Percentiles rank a stretch among this genome's conserved stretches.
These are phyloP conservation scores for Dryoscopus gambensis DNA, from an alignment of 2,113 vertebrate species.

Conservation along the genomic window DNA sequence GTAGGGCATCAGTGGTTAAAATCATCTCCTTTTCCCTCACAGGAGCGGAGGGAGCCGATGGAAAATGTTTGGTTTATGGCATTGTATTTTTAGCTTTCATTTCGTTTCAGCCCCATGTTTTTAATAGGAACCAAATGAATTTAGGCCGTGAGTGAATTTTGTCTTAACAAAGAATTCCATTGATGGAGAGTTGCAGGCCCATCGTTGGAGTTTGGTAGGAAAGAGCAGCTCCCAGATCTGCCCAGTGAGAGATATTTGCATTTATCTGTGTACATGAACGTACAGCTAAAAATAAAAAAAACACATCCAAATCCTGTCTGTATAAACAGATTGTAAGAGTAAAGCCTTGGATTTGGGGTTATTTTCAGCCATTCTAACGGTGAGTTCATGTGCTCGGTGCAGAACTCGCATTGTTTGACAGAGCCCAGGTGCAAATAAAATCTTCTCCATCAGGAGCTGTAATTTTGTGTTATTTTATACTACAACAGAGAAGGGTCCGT, in stretches of 20 bases:
- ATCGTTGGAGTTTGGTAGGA: not conserved
- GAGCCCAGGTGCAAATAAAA: constrained; percentile 38
- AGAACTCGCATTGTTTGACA: not conserved
- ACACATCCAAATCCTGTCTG: not conserved
- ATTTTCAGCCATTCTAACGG: not conserved
- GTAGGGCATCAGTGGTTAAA: not conserved
- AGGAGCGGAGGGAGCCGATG: not conserved
- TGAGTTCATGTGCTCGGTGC: not conserved
- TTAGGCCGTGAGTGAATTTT: not conserved
- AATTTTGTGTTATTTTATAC: constrained; percentile 41
- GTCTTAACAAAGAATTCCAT: not conserved
- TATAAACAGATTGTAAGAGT: not conserved
- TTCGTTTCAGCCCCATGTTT: not conserved
- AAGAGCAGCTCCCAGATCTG: not conserved
- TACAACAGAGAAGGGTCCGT: not conserved
- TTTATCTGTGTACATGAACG: not conserved
- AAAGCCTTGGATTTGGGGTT: not conserved
- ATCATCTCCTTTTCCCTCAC: not conserved
- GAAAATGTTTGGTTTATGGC: not conserved
- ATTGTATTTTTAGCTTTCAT: not conserved
- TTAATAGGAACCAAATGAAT: constrained; percentile 20
- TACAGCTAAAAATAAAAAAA: not conserved
- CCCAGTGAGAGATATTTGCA: not conserved
- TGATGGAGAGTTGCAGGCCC: not conserved
- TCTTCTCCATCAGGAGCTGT: constrained; percentile 20